A percentile compares a stretch with the other conserved stretches of the same genome.
These are phyloP conservation scores for Limnephilus lunatus DNA, from an alignment of 2,888 invertebrate species.

Conservation along the genomic window DNA sequence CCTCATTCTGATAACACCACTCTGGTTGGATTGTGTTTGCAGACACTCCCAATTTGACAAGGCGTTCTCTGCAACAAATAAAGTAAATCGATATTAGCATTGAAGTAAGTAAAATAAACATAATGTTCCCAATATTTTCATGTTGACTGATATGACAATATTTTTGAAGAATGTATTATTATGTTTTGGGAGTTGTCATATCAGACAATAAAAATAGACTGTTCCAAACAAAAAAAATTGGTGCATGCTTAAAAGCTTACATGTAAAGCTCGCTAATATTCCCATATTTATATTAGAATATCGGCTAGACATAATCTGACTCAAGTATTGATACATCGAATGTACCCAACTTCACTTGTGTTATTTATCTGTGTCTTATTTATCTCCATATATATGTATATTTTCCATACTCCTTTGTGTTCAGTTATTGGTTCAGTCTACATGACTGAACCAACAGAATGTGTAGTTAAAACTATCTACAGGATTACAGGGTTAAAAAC, in stretches of 20 bases:
- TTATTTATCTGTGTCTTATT: too few relatives aligned
- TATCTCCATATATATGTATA: background rate
- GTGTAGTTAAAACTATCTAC: background rate
- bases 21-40: conserved; percentile 88
- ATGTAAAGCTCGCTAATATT: too few relatives aligned
- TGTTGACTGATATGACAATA: background rate
- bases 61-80: conserved; percentile 79
- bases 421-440: background rate
- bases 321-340: background rate
- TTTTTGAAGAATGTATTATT: background rate
- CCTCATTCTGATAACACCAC: conserved; percentile 91
- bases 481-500: background rate
- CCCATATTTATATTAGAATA: background rate
- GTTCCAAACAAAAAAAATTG: too few relatives aligned
- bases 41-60: conserved; percentile 82
- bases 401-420: background rate
- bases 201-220: too few relatives aligned
- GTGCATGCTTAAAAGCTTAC: too few relatives aligned
- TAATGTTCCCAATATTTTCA: background rate
- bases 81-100: background rate
- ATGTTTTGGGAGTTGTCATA: background rate
- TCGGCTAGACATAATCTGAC: background rate
- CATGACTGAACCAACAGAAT: too few relatives aligned
- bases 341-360: background rate
- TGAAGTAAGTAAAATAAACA: background rate